Evolutionary conservation across 2,113 vertebrate species (phyloP).

Genomic region (Gymnogyps californianus): DNA sequence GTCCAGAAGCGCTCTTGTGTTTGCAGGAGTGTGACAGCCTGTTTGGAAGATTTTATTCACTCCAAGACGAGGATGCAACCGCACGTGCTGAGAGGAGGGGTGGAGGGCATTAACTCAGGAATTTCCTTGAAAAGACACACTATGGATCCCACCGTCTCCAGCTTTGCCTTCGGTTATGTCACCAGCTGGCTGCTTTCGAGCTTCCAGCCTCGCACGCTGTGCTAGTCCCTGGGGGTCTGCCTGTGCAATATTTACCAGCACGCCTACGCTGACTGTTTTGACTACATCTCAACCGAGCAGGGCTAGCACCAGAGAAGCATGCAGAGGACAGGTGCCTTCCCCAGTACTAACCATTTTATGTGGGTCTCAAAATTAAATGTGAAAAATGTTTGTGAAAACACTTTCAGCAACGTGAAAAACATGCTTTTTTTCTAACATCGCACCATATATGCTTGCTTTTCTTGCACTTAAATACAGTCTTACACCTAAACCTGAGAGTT

Average conservation of each 20-base stretch:
- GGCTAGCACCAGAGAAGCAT: background rate
- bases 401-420: background rate
- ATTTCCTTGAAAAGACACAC: background rate
- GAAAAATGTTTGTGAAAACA: background rate
- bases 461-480: background rate
- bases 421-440: background rate
- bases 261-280: background rate
- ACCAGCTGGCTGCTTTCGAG: background rate
- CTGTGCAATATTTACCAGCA: conserved; percentile 7
- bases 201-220: background rate
- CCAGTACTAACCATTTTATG: background rate
- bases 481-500: background rate
- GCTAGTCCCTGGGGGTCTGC: background rate
- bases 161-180: background rate
- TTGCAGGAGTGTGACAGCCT: background rate
- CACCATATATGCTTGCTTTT: background rate
- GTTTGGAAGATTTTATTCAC: background rate
- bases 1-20: background rate
- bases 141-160: background rate
- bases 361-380: background rate
- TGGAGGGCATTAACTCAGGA: background rate
- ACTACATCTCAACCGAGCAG: background rate
- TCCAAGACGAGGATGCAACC: background rate
- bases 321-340: background rate
- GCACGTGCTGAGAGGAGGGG: background rate